Conservation (phyloP, 2,113 vertebrate genomes). For the Phainopepla nitens region DNA sequence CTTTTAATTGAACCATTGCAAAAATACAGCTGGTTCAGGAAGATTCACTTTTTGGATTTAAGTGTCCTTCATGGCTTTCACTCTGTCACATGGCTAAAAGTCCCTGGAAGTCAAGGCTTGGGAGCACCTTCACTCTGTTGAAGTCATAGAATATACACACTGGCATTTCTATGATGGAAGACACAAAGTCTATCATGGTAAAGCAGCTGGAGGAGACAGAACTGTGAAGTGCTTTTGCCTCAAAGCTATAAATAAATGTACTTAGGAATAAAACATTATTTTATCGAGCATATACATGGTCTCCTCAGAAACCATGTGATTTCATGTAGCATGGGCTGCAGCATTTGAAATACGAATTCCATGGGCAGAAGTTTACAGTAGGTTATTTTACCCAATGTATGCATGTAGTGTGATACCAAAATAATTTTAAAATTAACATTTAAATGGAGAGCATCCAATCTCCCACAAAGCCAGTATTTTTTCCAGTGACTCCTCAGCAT, state of each 20-base stretch:
- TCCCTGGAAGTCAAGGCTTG: background rate
- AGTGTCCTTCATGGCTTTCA: background rate
- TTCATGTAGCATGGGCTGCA: background rate
- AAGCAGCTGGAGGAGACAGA: constrained; percentile 6
- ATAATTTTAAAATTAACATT: background rate
- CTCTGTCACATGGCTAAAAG: background rate
- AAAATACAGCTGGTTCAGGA: background rate
- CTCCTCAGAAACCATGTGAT: background rate
- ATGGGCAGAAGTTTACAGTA: background rate
- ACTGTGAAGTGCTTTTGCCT: background rate
- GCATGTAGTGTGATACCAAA: background rate
- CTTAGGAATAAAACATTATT: background rate
- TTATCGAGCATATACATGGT: background rate
- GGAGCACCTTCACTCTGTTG: background rate
- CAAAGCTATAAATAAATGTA: background rate
- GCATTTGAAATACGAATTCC: background rate
- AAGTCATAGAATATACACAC: background rate
- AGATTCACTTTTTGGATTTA: background rate
- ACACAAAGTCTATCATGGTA: background rate
- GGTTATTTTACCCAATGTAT: background rate
- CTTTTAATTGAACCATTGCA: background rate
- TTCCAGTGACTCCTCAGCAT: background rate
- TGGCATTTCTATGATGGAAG: background rate
- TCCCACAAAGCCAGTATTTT: background rate
- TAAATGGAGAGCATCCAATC: background rate